Evolutionary conservation across 2,797 vertebrate species (phyloP).

Genomic region (Falco columbarius): DNA sequence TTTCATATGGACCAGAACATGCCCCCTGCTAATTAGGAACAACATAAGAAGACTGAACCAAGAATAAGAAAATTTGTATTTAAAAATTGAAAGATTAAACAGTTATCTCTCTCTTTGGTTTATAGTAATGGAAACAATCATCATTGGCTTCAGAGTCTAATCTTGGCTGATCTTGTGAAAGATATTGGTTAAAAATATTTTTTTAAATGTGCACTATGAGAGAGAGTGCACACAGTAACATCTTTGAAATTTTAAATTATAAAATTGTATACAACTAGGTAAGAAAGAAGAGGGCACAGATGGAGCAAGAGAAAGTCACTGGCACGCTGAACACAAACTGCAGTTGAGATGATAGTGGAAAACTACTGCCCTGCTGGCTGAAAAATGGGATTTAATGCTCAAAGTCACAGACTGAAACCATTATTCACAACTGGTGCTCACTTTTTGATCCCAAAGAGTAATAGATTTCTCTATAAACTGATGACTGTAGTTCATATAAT

Average conservation of each 20-base stretch:
- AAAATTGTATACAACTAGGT: not conserved
- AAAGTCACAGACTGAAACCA: slow-evolving; percentile 41
- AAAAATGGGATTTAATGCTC: slow-evolving; percentile 51
- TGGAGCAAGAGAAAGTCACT: not conserved
- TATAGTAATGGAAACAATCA: slow-evolving; percentile 40
- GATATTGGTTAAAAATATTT: not conserved
- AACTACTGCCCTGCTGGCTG: slow-evolving; percentile 48
- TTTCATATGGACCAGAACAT: slow-evolving; percentile 33
- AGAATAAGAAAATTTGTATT: slow-evolving; percentile 48
- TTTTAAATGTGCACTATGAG: slow-evolving; percentile 13
- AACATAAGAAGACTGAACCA: slow-evolving; percentile 26
- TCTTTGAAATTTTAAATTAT: slow-evolving; percentile 26
- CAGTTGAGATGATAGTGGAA: slow-evolving; percentile 27
- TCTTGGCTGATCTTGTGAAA: slow-evolving; percentile 28
- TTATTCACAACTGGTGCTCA: slow-evolving; percentile 44
- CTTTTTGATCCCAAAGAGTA: slow-evolving; percentile 55
- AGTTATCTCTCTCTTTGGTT: slow-evolving; percentile 47
- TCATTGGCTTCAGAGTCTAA: slow-evolving; percentile 39
- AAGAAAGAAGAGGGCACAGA: not conserved
- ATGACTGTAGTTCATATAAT: slow-evolving; percentile 49
- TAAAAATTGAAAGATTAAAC: slow-evolving; percentile 61
- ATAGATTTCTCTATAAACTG: slow-evolving; percentile 57
- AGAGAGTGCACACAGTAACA: not conserved
- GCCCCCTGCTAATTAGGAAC: slow-evolving; percentile 43
- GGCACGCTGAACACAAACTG: not conserved